These are phyloP conservation scores for Acipenser transmontanus DNA, from an alignment of 2,797 vertebrate genomes.

Conservation along the genomic window DNA sequence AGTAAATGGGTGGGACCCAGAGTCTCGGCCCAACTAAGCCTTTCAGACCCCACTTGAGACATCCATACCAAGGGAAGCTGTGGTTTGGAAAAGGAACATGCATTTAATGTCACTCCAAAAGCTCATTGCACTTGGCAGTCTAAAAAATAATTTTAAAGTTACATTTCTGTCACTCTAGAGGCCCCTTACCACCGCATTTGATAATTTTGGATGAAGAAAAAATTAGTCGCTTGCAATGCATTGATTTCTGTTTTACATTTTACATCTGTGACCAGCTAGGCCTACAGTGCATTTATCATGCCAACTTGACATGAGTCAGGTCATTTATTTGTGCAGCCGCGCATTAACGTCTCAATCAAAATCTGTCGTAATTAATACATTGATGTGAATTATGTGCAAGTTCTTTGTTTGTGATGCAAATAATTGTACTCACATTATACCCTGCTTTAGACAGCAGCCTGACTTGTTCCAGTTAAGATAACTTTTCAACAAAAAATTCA, in stretches of 20 bases:
- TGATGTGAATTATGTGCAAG: too few species aligned
- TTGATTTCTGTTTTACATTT: slow-evolving; percentile 50
- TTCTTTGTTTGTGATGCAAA: too few species aligned
- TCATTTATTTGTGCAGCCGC: too few species aligned
- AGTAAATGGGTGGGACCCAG: slow-evolving; percentile 69
- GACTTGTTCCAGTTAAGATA: too few species aligned
- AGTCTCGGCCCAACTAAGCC: slow-evolving; percentile 63
- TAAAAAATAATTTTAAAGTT: slow-evolving; percentile 64
- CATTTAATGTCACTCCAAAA: slow-evolving; percentile 68
- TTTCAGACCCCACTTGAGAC: slow-evolving; percentile 62
- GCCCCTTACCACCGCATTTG: slow-evolving; percentile 52
- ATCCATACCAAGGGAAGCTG: slow-evolving; percentile 63
- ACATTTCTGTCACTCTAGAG: slow-evolving; percentile 64
- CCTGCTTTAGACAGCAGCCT: too few species aligned
- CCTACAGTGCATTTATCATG: slow-evolving; percentile 25
- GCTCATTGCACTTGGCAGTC: slow-evolving; percentile 70
- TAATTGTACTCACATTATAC: too few species aligned
- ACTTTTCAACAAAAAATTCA: too few species aligned
- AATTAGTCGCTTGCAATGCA: slow-evolving; percentile 60
- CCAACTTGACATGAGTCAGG: slow-evolving; percentile 38
- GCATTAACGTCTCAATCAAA: too few species aligned
- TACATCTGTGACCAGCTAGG: slow-evolving; percentile 57
- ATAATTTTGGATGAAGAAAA: slow-evolving; percentile 63
- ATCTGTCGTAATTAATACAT: too few species aligned
- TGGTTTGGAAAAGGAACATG: slow-evolving; percentile 65